Conservation (phyloP, 2,888 invertebrate genomes). For the Caradrina kadenii region DNA sequence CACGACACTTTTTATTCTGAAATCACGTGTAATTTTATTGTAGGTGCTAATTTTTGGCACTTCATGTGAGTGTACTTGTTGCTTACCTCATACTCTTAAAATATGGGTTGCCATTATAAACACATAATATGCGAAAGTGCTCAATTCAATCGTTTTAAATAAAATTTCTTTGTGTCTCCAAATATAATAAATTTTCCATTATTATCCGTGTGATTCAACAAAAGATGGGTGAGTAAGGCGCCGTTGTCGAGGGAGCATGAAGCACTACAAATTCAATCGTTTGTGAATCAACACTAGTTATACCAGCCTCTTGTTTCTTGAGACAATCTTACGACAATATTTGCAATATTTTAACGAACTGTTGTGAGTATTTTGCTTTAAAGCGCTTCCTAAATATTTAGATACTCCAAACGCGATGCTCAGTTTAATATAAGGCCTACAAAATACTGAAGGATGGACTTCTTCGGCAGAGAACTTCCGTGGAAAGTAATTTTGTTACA, state of each 20-base stretch:
- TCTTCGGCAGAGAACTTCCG: neutral
- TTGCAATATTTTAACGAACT: conserved; percentile 71
- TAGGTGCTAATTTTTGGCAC: conserved; percentile 31
- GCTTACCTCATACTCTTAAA: conserved; percentile 8
- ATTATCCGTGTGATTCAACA: conserved; percentile 42
- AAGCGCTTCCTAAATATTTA: conserved; percentile 70
- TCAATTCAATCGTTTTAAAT: conserved; percentile 15
- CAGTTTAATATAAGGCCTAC: conserved; percentile 25
- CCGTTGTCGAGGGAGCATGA: conserved; percentile 26
- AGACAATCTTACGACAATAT: conserved; percentile 64
- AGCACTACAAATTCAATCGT: conserved; percentile 57
- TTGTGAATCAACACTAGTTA: conserved; percentile 64
- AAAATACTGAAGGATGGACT: conserved; percentile 7
- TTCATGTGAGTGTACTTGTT: neutral
- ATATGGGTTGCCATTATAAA: conserved; percentile 10
- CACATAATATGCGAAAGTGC: neutral
- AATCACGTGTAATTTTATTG: conserved; percentile 16
- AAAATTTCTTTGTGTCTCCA: conserved; percentile 10
- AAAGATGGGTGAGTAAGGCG: conserved; percentile 44
- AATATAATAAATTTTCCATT: conserved; percentile 12
- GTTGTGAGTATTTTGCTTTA: conserved; percentile 67
- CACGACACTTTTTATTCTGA: conserved; percentile 24
- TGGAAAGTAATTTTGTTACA: neutral
- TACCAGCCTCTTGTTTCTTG: conserved; percentile 60
- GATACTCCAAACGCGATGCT: conserved; percentile 53